These are phyloP conservation scores for Rissa tridactyla DNA, from an alignment of 2,113 vertebrate species.

Conservation along the genomic window DNA sequence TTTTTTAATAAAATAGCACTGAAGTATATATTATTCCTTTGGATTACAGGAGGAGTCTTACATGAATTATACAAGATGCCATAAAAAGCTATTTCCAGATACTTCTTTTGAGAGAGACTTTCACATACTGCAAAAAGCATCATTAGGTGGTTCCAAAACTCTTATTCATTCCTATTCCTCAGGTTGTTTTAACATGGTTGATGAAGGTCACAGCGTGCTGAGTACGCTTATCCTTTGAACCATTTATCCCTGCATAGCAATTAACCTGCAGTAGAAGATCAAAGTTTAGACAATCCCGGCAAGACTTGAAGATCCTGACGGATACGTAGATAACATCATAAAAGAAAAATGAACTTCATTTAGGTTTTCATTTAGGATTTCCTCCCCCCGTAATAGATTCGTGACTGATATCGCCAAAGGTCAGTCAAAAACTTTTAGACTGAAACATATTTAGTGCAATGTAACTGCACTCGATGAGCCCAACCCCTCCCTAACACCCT, in stretches of 20 bases:
- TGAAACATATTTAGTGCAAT: neutral
- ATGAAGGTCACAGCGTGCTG: neutral
- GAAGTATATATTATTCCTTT: neutral
- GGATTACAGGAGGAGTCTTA: neutral
- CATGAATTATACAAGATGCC: neutral
- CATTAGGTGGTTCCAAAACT: neutral
- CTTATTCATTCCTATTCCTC: neutral
- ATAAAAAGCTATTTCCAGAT: neutral
- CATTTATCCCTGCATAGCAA: constrained; percentile 25
- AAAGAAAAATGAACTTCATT: constrained; percentile 2
- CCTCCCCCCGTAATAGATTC: neutral
- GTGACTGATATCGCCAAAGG: neutral
- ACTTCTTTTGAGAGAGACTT: neutral
- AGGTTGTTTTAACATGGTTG: neutral
- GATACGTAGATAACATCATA: constrained; percentile 34
- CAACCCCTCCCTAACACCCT: neutral
- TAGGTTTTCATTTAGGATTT: neutral
- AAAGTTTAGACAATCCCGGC: constrained; percentile 30
- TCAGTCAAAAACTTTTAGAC: neutral
- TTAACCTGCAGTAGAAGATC: constrained; percentile 26
- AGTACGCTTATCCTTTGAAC: neutral
- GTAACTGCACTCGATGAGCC: neutral
- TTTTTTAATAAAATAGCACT: neutral
- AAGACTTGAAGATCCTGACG: constrained; percentile 35
- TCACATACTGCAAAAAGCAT: neutral